Conservation (phyloP, 2,888 invertebrate species). For the Litoditis marina region DNA sequence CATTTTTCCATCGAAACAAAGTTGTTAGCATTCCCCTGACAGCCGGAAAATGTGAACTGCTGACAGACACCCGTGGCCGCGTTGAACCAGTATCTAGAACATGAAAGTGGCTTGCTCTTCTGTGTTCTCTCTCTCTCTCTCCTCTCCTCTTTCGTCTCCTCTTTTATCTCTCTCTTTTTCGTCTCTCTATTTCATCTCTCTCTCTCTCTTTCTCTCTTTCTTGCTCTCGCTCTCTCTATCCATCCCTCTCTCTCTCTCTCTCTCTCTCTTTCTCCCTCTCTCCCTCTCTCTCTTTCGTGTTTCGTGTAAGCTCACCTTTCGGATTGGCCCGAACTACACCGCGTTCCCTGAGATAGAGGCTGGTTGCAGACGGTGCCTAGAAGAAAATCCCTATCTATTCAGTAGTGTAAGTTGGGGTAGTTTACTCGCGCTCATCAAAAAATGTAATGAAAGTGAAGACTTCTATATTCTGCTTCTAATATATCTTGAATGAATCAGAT, state of each 20-base stretch:
- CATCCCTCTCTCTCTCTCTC: not conserved
- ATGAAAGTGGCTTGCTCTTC: not conserved
- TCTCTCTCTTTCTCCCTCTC: not conserved
- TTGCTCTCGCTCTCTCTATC: not conserved
- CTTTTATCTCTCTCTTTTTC: not conserved
- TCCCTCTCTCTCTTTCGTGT: not conserved
- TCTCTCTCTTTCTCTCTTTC: not conserved
- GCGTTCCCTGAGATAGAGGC: slow-evolving; percentile 27
- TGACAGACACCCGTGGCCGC: slow-evolving; percentile 36
- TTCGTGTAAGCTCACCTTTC: not conserved
- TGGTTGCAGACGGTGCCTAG: slow-evolving; percentile 42
- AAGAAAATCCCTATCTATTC: not conserved
- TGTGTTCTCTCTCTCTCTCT: not conserved
- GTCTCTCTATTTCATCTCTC: no score
- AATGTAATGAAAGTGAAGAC: not conserved
- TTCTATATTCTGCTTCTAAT: no score
- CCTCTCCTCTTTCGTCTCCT: not conserved
- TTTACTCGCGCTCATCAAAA: not conserved
- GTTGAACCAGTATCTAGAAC: slow-evolving; percentile 34
- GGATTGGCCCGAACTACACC: slow-evolving; percentile 9
- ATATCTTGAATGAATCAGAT: no score
- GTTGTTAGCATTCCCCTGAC: slow-evolving; percentile 47
- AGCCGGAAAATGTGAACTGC: slow-evolving; percentile 36
- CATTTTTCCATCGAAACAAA: slow-evolving; percentile 43
- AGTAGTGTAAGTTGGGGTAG: not conserved